Conservation (phyloP, 1,140 invertebrate genomes). For the Drosophila pallidifrons region DNA sequence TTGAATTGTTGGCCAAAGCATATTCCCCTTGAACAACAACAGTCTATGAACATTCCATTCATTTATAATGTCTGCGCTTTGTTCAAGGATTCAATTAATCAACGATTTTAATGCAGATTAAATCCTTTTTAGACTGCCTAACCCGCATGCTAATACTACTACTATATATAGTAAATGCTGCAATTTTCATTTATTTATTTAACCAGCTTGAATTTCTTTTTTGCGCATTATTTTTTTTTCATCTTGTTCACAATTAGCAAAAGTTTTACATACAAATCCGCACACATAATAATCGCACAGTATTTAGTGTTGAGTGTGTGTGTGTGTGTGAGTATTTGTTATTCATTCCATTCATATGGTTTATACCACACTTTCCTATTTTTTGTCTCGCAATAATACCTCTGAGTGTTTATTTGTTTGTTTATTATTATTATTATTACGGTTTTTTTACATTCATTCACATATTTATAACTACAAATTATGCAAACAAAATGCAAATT, state of each 20-base stretch:
- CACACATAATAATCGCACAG: slow-evolving; percentile 9
- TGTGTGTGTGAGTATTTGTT: slow-evolving; percentile 15
- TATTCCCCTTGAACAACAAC: neutral
- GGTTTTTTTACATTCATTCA: slow-evolving; percentile 22
- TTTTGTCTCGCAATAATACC: slow-evolving; percentile 9
- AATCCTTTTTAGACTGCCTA: neutral
- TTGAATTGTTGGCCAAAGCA: slow-evolving; percentile 5
- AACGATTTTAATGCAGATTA: neutral
- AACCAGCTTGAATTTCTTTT: slow-evolving; percentile 31
- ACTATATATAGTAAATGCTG: neutral
- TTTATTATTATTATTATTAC: neutral
- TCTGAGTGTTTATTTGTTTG: slow-evolving; percentile 8
- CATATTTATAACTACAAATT: slow-evolving; percentile 26
- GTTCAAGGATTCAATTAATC: neutral
- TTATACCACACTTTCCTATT: slow-evolving; percentile 2
- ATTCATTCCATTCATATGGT: slow-evolving; percentile 26
- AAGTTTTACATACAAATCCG: slow-evolving; percentile 14
- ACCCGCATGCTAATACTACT: neutral
- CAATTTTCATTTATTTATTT: slow-evolving; percentile 44
- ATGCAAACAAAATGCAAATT: slow-evolving; percentile 37
- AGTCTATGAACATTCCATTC: neutral
- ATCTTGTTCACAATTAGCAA: slow-evolving; percentile 42
- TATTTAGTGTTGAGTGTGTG: neutral
- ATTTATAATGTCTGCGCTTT: slow-evolving; percentile 2
- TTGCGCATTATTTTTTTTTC: slow-evolving; percentile 5